Evolutionary conservation across 2,113 vertebrate genomes (phyloP).

Genomic region (Agapornis roseicollis): DNA sequence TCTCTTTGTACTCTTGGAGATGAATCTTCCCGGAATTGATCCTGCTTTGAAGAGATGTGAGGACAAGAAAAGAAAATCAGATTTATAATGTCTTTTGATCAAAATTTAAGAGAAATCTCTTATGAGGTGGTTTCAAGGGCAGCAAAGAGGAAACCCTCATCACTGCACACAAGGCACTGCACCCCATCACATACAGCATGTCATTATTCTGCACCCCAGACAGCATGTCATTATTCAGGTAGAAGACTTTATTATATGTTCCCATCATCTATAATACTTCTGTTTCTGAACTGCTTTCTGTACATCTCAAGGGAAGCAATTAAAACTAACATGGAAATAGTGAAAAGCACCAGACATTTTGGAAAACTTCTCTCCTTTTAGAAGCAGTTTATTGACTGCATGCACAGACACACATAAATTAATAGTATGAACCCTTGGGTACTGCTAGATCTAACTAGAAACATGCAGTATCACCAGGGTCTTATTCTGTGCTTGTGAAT

Average conservation of each 20-base stretch:
- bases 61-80: not conserved
- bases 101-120: not conserved
- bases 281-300: not conserved
- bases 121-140: not conserved
- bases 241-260: not conserved
- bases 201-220: not conserved
- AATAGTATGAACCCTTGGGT: not conserved
- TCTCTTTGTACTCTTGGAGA: not conserved
- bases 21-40: not conserved
- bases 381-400: not conserved
- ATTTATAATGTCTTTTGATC: not conserved
- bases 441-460: not conserved
- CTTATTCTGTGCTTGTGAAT: not conserved
- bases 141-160: not conserved
- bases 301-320: constrained; percentile 7
- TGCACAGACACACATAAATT: not conserved
- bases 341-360: not conserved
- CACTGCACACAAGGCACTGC: not conserved
- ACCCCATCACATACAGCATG: not conserved
- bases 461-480: not conserved
- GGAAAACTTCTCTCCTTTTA: not conserved
- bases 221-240: not conserved
- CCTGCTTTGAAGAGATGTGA: not conserved
- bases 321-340: not conserved
- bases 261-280: not conserved